Evolutionary conservation across 2,113 vertebrate species (phyloP).

Genomic region (Poecilia latipinna): DNA sequence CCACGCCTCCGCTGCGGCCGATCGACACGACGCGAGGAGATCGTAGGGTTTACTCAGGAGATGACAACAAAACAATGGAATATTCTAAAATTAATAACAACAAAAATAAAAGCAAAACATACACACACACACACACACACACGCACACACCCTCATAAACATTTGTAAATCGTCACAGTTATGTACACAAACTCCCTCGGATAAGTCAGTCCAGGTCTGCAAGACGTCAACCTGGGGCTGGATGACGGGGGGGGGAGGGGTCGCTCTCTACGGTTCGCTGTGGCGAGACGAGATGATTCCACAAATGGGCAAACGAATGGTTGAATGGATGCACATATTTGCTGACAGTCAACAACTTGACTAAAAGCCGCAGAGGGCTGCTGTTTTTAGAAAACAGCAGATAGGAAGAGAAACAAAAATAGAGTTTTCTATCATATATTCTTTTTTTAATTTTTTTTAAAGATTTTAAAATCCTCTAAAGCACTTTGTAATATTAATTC

Average conservation of each 20-base stretch:
- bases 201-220: constrained; percentile 55
- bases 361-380: constrained; percentile 71
- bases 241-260: constrained; percentile 28
- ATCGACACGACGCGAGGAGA: constrained; percentile 26
- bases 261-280: constrained; percentile 36
- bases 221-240: constrained; percentile 43
- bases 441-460: constrained; percentile 37
- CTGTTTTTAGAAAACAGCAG: constrained; percentile 79
- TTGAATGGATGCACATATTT: constrained; percentile 59
- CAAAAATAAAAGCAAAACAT: constrained; percentile 45
- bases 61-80: constrained; percentile 38
- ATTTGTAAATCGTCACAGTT: constrained; percentile 64
- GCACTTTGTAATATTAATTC: constrained; percentile 75
- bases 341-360: constrained; percentile 67
- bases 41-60: constrained; percentile 13
- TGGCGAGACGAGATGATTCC: constrained; percentile 37
- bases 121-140: constrained; percentile 64
- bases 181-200: constrained; percentile 66
- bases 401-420: constrained; percentile 78
- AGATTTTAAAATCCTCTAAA: constrained; percentile 78
- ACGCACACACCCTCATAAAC: constrained; percentile 63
- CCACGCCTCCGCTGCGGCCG: constrained; percentile 28
- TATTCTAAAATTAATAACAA: constrained; percentile 43
- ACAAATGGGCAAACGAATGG: constrained; percentile 53
- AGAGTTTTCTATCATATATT: constrained; percentile 76